Evolutionary conservation across 2,797 vertebrate species (phyloP).

Genomic region (Coregonus ussuriensis): DNA sequence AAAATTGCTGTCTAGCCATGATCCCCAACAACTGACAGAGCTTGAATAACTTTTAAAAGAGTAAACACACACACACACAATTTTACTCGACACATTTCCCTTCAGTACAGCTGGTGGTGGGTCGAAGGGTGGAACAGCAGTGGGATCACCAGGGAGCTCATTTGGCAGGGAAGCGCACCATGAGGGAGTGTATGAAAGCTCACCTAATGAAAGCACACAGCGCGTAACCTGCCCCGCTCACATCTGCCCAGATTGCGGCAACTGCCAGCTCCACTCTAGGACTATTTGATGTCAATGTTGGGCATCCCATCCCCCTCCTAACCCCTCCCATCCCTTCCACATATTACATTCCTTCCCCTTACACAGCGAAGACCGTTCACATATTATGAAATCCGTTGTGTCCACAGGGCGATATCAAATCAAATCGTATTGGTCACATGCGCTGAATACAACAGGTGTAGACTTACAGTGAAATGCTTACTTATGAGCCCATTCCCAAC

Average conservation of each 20-base stretch:
- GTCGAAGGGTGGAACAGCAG: background rate
- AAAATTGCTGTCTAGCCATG: too few relatives aligned
- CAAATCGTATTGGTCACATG: too few relatives aligned
- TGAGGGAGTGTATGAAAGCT: slow-evolving; percentile 17
- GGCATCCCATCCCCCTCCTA: background rate
- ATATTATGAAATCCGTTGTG: background rate
- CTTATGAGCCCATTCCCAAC: too few relatives aligned
- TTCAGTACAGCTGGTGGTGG: background rate
- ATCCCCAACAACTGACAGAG: too few relatives aligned
- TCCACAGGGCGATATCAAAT: background rate
- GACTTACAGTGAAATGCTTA: too few relatives aligned
- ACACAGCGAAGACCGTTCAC: background rate
- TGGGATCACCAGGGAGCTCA: slow-evolving; percentile 2
- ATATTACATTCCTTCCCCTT: background rate
- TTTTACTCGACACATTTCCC: background rate
- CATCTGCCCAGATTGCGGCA: slow-evolving; percentile 10
- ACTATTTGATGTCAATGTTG: slow-evolving; percentile 18
- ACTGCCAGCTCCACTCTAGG: background rate
- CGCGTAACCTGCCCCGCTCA: background rate
- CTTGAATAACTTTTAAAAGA: too few relatives aligned
- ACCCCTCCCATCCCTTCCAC: background rate
- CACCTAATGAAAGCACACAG: slow-evolving; percentile 19
- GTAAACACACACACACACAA: background rate
- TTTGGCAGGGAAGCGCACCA: slow-evolving; percentile 2
- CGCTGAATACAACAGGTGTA: too few relatives aligned